Percentiles rank a stretch among this genome's conserved stretches.
Conservation (phyloP, 30 jellyfish, hydroid and myxozoan species). For the Haliclystus octoradiatus region DNA sequence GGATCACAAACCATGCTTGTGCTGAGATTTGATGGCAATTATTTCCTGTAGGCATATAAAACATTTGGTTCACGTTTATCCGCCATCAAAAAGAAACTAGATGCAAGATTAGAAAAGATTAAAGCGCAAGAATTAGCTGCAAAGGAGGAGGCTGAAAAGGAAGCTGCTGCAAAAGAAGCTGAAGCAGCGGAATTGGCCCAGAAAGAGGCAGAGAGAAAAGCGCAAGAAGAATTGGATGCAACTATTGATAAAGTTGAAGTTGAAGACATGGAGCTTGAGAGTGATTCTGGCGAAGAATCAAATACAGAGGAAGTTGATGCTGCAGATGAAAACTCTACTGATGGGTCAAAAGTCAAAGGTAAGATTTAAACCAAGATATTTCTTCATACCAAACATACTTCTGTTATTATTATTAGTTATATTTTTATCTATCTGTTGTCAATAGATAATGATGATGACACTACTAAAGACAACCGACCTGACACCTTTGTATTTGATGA, state of each 20-base stretch:
- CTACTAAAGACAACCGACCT: conserved; percentile 20
- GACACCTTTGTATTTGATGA: conserved; percentile 21
- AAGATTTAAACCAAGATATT: background rate
- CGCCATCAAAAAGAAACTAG: conserved; percentile 80
- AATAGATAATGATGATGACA: background rate
- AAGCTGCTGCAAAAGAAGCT: background rate
- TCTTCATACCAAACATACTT: background rate
- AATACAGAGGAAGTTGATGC: conserved; percentile 41
- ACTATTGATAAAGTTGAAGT: conserved; percentile 33
- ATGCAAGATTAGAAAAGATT: conserved; percentile 41
- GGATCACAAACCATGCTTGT: no score
- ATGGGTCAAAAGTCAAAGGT: background rate
- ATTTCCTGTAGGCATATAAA: conserved; percentile 57
- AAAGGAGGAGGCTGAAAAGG: background rate
- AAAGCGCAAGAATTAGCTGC: conserved; percentile 19
- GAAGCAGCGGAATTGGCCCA: conserved; percentile 8
- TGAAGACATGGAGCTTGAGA: conserved; percentile 55
- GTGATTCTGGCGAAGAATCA: conserved; percentile 40
- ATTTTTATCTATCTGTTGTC: conserved; percentile 3
- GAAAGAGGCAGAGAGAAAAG: conserved; percentile 6
- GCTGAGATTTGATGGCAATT: no score
- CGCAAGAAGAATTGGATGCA: conserved; percentile 15
- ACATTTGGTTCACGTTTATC: conserved; percentile 78
- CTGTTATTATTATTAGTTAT: background rate
- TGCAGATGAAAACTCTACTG: conserved; percentile 18